Base-by-base conservation (phyloP, 2,797 vertebrate genomes). In the Ambastaia sidthimunki region DNA sequence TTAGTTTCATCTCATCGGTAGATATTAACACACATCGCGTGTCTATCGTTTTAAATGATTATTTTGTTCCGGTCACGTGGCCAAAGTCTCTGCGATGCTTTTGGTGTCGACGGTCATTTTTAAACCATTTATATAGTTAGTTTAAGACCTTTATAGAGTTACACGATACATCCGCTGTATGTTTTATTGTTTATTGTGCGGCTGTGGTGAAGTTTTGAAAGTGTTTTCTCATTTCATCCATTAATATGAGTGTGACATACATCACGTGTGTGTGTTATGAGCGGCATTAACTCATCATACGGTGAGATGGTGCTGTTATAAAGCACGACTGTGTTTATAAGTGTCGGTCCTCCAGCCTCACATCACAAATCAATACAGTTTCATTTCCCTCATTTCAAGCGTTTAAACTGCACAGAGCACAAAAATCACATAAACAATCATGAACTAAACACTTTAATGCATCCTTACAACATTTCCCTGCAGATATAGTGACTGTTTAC, bases 41-140 rank as follows among this genome's bases (percentile, higher is more conserved):
- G 65, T 37, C 71, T 81, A 66, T 76, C 76, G 44, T 78, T 83
- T 81, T 76, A 81, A 83, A 83, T 65, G 4, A 76, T 81, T 80
- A 57, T 55, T 80, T 78, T 59, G 71, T 85, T 85, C 84, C 84
- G 82, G 84, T 85, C 82, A 83, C 82, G 84, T 85, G 84, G 80
- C 78, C 60, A 67, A 28, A 66, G 52, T 71, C 47, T 37, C n/a
- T 70, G 41, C 28, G 78, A 73, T 73, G 78, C 60, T 55, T 50
- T 7, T 50, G 70, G 50, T 67, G 70, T 21, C 16, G 59, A 31
- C 66, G 70, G 59, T 79, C 69, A 31, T 44, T 54, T 66, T 57
- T 1, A 9, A 41, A 10, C 1, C 37, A 9, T 11, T 9, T 9
- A 41, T 37, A 7, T 9, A 37, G 37, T 37, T 5, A 0, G 6